These are phyloP conservation scores for Papilio gigon DNA, from an alignment of 2,888 invertebrate species.

Conservation along the genomic window DNA sequence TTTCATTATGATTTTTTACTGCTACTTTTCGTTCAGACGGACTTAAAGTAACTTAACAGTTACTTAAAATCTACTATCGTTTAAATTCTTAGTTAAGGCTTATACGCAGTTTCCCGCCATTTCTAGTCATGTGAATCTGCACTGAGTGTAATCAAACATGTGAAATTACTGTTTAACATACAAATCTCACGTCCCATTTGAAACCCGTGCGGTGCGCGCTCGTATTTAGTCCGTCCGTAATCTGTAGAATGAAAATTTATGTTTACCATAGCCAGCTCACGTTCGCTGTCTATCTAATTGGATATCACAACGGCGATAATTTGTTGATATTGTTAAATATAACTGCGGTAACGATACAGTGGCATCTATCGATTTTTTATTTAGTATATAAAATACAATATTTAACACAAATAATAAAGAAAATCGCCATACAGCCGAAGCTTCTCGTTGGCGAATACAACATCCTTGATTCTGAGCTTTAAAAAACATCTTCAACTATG, in stretches of 20 bases:
- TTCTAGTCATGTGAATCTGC: background rate
- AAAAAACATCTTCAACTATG: too few relatives aligned
- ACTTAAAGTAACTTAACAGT: too few relatives aligned
- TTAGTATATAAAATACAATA: too few relatives aligned
- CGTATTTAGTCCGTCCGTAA: conserved; percentile 4
- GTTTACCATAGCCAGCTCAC: background rate
- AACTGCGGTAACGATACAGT: background rate
- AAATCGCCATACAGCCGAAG: too few relatives aligned
- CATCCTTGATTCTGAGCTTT: too few relatives aligned
- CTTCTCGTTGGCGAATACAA: too few relatives aligned
- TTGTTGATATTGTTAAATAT: conserved; percentile 5
- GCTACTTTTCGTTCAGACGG: too few relatives aligned
- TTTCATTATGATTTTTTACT: too few relatives aligned
- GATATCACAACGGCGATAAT: background rate
- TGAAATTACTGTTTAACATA: conserved; percentile 26
- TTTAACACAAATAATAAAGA: too few relatives aligned
- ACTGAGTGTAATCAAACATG: background rate
- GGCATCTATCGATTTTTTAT: background rate
- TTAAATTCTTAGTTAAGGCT: background rate
- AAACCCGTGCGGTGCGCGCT: background rate
- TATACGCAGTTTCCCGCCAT: background rate
- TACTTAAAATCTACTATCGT: too few relatives aligned
- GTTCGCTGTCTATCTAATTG: background rate
- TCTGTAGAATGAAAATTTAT: conserved; percentile 18
- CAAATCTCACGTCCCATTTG: conserved; percentile 27